Evolutionary conservation across 2,888 invertebrate species (phyloP).

Genomic region (Eupeodes luniger): DNA sequence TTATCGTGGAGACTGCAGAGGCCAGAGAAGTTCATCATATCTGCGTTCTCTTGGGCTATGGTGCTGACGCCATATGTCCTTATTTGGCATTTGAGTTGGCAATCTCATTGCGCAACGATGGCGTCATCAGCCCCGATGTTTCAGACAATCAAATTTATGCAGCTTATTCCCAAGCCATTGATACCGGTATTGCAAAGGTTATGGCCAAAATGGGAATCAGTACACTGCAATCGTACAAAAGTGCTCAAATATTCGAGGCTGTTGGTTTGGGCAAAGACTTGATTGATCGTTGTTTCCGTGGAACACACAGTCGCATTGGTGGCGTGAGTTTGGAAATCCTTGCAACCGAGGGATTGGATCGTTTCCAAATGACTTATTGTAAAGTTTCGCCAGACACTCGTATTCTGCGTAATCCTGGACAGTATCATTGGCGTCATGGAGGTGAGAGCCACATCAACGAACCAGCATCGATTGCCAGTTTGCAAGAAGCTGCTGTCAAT

Average conservation of each 20-base stretch:
- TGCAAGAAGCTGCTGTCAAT: conserved; percentile 93
- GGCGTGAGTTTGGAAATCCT: conserved; percentile 96
- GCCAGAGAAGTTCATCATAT: conserved; percentile 98
- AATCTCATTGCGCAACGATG: conserved; percentile 92
- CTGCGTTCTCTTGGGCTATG: conserved; percentile 97
- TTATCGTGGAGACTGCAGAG: conserved; percentile 98
- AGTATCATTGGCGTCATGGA: conserved; percentile 98
- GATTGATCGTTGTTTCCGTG: conserved; percentile 96
- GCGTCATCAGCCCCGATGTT: conserved; percentile 90
- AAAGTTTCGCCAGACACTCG: conserved; percentile 87
- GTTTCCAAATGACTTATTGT: conserved; percentile 90
- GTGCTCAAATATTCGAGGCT: conserved; percentile 99
- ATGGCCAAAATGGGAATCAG: conserved; percentile 99
- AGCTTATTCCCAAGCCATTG: conserved; percentile 95
- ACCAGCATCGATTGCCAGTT: conserved; percentile 90
- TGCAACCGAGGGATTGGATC: conserved; percentile 92
- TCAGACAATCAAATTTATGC: conserved; percentile 92
- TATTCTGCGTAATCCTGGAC: conserved; percentile 93
- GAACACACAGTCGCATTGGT: conserved; percentile 89
- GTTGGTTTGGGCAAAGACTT: conserved; percentile 97
- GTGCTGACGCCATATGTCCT: conserved; percentile 99
- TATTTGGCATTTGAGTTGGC: conserved; percentile 98
- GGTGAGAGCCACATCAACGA: conserved; percentile 99
- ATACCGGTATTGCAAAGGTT: conserved; percentile 94
- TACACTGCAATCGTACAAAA: conserved; percentile 98